These are phyloP conservation scores for Lepidocyrtoides sp. DNA, from an alignment of 2,888 invertebrate genomes.

Conservation along the genomic window DNA sequence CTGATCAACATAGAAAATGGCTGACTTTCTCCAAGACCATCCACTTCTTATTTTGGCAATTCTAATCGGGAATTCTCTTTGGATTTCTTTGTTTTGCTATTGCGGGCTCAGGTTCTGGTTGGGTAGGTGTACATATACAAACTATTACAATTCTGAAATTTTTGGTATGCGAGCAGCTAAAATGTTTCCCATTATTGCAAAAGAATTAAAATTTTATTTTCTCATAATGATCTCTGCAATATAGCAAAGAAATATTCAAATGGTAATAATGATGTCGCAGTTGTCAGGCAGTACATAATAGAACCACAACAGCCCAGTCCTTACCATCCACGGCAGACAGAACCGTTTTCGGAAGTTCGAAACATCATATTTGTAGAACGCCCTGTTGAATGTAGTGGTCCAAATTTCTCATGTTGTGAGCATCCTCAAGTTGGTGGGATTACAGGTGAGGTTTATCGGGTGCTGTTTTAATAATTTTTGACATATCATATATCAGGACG, in stretches of 20 bases:
- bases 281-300: slow-evolving; percentile 32
- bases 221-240: too few species aligned
- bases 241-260: not conserved
- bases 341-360: slow-evolving; percentile 18
- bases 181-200: too few species aligned
- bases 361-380: slow-evolving; percentile 16
- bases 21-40: slow-evolving; percentile 46
- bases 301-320: not conserved
- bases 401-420: not conserved
- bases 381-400: not conserved
- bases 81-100: slow-evolving; percentile 34
- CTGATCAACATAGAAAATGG: slow-evolving; percentile 18
- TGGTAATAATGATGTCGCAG: not conserved
- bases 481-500: not conserved
- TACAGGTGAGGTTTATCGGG: not conserved
- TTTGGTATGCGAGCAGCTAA: too few species aligned
- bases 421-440: not conserved
- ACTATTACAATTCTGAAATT: too few species aligned
- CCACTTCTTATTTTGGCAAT: slow-evolving; percentile 27
- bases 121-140: too few species aligned
- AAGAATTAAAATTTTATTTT: too few species aligned
- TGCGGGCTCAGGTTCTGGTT: slow-evolving; percentile 37
- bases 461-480: not conserved
- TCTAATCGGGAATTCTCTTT: slow-evolving; percentile 26
- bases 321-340: not conserved